Evolutionary conservation across 1,140 invertebrate genomes (phyloP), one percentile per base, ranked within the genome.

Genomic region (Steinernema feltiae): DNA sequence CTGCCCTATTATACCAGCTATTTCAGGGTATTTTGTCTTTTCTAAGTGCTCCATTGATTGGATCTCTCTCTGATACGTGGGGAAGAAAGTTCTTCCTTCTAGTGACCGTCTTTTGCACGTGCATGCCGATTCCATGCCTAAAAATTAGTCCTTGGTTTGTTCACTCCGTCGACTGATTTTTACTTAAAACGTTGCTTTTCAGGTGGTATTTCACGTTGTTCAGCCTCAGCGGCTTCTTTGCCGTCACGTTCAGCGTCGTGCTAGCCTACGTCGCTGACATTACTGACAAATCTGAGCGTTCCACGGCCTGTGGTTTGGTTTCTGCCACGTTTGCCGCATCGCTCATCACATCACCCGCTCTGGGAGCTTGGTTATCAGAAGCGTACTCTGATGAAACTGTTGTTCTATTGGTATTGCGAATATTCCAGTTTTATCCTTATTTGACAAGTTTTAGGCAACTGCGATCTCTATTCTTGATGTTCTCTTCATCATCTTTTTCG

Each of bases 191-290:
- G n/a, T 53, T 79, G 32, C 29, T 27, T 72, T 86, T 48, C 46
- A 91, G 91, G 90, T 99, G 96, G 96, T 99, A 99, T 88, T 99
- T 99, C 89, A 95, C 95, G 70, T 95, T 98, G 92, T 96, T 99
- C 88, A 96, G 94, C 82, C 94, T 99, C 86, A 97, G 94, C 79
- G 97, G 97, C 75, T 92, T 98, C 76, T 99, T 99, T 88, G 94
- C 97, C 71, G 97, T 98, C 71, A 99, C 97, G 53, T 99, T 99
- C 88, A 88, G 87, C 80, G 95, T 99, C 75, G 95, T 99, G 30
- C 98, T 99, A 89, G 96, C 97, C 24, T 99, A 99, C 88, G 97
- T 99, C 74, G 97, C 97, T 41, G 97, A 99, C 89, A 94, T 99
- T n/a, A 99, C 97, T 29, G 94, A 95, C 79, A 94, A 98, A 53